Evolutionary conservation across 1,140 invertebrate species (phyloP), one percentile per base, ranked within the genome.

Genomic region (Drosophila subpulchrella): DNA sequence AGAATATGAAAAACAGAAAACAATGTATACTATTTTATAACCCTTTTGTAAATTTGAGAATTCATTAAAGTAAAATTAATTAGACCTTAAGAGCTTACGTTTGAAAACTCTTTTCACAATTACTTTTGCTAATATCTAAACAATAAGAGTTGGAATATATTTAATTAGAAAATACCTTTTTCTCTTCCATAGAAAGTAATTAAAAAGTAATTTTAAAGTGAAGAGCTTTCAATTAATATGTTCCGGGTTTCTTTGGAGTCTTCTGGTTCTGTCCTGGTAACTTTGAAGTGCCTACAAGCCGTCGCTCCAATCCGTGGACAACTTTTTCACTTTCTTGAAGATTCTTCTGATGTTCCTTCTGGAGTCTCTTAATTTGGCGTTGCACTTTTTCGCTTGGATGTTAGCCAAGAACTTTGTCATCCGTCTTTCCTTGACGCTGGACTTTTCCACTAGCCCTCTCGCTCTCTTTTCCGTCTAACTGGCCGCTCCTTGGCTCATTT

Each of bases 401-500:
- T 41, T 34, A 54, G 82, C 83, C 82, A 85, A 83, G 48, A 67
- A 58, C 54, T 75, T 66, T 44, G 55, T 72, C 67, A 50, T 70
- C 62, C 20, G 53, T 44, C 42, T 51, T 44, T 24, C 42, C 57
- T 51, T 34, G 20, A 8, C 39, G 1, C 57, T 27, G 39, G 41
- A 36, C 57, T 44, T 15, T 13, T 38, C 2, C 20, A 12, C 20
- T n/a, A n/a, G 12, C 17, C 39, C 15, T 17, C 42, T 53, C 58
- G 56, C 30, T 17, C 61, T 46, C 41, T 42, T 17, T 63, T 42
- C 27, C 51, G 39, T 67, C 71, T 84, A 89, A 80, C 81, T 90
- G 79, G 51, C 68, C 71, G 79, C 81, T 78, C 44, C 53, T 59
- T 67, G 59, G 71, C 73, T 67, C 84, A 88, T 86, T 88, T 78